A percentile compares a stretch with the other conserved stretches of the same genome.
Evolutionary conservation across 1,140 invertebrate genomes (phyloP).

Genomic region (Drosophila ananassae): DNA sequence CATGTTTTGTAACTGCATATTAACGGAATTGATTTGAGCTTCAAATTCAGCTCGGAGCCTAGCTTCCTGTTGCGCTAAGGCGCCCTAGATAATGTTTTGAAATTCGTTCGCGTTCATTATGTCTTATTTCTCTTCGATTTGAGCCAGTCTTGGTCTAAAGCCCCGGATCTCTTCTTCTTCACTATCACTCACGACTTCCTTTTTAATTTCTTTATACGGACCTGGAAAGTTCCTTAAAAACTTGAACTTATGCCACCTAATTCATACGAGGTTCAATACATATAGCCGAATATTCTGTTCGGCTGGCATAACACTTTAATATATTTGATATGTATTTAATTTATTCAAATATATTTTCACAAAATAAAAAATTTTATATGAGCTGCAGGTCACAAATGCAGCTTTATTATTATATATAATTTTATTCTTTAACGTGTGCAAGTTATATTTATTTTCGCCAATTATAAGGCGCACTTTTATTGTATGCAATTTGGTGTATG

Average conservation of each 20-base stretch:
- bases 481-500: neutral
- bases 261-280: slow-evolving; percentile 10
- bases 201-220: too few relatives aligned
- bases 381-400: slow-evolving; percentile 2
- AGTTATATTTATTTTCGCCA: too few relatives aligned
- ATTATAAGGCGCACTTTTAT: too few relatives aligned
- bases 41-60: neutral
- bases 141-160: too few relatives aligned
- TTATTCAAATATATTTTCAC: neutral
- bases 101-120: too few relatives aligned
- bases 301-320: slow-evolving; percentile 11
- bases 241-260: slow-evolving; percentile 8
- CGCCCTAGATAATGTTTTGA: too few relatives aligned
- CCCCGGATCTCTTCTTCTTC: too few relatives aligned
- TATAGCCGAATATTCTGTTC: slow-evolving; percentile 4
- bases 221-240: slow-evolving; percentile 5
- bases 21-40: neutral
- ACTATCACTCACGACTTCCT: too few relatives aligned
- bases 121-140: too few relatives aligned
- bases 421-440: neutral
- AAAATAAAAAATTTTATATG: slow-evolving; percentile 4
- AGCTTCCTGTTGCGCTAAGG: too few relatives aligned
- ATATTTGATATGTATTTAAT: slow-evolving; percentile 10
- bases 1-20: too few relatives aligned
- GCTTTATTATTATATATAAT: slow-evolving; percentile 1